Base-by-base conservation (phyloP, 23 tunicate genomes). In the Trididemnum nubilum region DNA sequence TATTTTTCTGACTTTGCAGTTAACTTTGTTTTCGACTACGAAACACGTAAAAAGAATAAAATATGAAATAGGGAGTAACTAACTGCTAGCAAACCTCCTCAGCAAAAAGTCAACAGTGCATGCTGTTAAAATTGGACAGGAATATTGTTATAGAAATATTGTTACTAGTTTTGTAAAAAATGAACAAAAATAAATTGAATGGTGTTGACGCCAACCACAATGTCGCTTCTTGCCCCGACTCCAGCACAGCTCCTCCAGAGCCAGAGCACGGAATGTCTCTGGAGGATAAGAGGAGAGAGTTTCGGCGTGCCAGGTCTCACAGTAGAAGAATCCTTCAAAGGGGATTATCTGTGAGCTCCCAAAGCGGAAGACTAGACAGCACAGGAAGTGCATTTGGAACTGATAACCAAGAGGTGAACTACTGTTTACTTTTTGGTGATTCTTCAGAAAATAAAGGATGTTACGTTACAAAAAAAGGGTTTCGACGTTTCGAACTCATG, bases 281-380 rank as follows among this genome's bases (percentile, higher is more conserved):
- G 85, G 95, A 89, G 36, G 88, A 83, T 32, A 89, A 84, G 59
- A 44, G 95, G 1, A 61, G 80, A 2, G 71, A 51, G 35, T 49
- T 89, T 52, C 80, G 95, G 35, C 81, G 72, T 36, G 90, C 87
- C 60, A 79, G 82, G 33, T 85, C 89, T 33, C 77, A 89, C 60
- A 84, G 77, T 85, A 69, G 88, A 44, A 44, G 95, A 21, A 71
- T 79, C 5, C 36, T 89, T 44, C 78, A 72, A 2, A 75, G 85
- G 1, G 81, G 78, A 29, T 33, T 26, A 5, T 88, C 91, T 7
- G 40, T 71, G 65, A 80, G 83, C 36, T 77, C 81, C 28, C 39
- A 35, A 77, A 27, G 36, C 4, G 80, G 82, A 33, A 87, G 86
- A 35, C 65, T 87, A 34, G 91, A 81, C 51, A 87, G 91, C 72